phyloP scores from a whole-genome alignment of 2,888 invertebrate genomes.

The Ecliptopera silaceata region DNA sequence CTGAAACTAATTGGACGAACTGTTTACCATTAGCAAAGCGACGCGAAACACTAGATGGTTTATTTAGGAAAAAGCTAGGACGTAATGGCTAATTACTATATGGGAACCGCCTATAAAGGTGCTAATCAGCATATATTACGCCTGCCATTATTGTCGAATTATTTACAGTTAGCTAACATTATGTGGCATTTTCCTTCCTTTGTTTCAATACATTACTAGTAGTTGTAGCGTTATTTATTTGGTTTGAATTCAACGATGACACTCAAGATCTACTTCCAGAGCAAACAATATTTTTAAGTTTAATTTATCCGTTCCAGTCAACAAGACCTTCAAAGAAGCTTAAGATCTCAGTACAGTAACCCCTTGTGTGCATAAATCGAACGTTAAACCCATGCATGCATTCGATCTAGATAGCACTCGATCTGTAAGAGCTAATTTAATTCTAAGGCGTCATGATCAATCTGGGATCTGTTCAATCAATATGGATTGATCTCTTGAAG shows the following conservation, averaged over 20 bases:
- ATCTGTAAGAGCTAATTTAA: conserved; percentile 59
- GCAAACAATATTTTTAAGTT: conserved; percentile 13
- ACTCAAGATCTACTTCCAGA: background rate
- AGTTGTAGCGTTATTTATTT: background rate
- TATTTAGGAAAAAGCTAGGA: conserved; percentile 10
- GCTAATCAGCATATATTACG: too few relatives aligned
- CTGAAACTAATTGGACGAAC: conserved; percentile 29
- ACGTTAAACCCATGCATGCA: conserved; percentile 53
- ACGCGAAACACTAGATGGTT: conserved; percentile 26
- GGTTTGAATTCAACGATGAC: background rate
- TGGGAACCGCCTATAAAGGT: background rate
- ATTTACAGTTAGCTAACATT: too few relatives aligned
- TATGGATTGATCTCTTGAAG: conserved; percentile 8
- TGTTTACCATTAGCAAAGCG: conserved; percentile 22
- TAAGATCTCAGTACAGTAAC: conserved; percentile 35
- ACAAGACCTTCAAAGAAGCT: conserved; percentile 32
- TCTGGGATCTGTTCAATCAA: conserved; percentile 4
- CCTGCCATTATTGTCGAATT: too few relatives aligned
- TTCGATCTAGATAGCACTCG: conserved; percentile 51
- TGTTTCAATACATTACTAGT: too few relatives aligned
- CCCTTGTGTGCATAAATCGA: conserved; percentile 48
- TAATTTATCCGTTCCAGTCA: conserved; percentile 22
- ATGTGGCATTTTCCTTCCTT: too few relatives aligned
- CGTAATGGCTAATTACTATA: conserved; percentile 1
- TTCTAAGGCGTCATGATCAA: conserved; percentile 29